Evolutionary conservation across 2,113 vertebrate species (phyloP), one percentile per base, ranked within the genome.

Genomic region (Misgurnus anguillicaudatus): DNA sequence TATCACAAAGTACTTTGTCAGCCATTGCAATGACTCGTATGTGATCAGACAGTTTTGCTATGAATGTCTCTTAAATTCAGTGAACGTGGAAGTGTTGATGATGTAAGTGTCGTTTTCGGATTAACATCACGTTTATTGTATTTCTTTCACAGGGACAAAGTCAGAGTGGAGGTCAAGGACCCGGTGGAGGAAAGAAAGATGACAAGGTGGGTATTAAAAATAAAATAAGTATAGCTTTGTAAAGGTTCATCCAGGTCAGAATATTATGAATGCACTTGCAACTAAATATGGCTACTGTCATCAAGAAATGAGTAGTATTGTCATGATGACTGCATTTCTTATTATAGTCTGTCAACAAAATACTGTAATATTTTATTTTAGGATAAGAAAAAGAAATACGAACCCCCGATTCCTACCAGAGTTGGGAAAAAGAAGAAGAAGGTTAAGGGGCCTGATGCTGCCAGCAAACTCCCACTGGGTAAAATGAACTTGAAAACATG

Each of bases 341-440:
- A 2, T 8, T 55, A 2, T 6, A 2, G 3, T 16, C 13, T 55
- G 51, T 16, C 14, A 14, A 17, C 11, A 55, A 31, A 31, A 31
- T 31, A 31, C 24, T 31, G 24, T 55, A 55, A 17, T 6, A 63
- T 21, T 51, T n/a, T 7, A 31, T 80, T 51, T 11, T 79, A 99
- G 97, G 98, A 99, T 87, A 99, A 99, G 93, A 99, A 99, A 83
- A 99, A 99, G 91, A 99, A 99, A 85, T 99, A 99, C 1, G 97
- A 99, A 83, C 97, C 97, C 60, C 98, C 98, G 0, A 98, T 99
- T 82, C 97, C 97, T 80, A 98, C 97, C n/a, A 94, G 98, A 93
- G 97, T 99, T 80, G 98, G 98, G 39, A 99, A 99, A 84, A 98
- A 93, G 90, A 98, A 98, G 92, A 99, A 97, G 94, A 99, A 97